Evolutionary conservation across 2,888 invertebrate genomes (phyloP), one percentile per base, ranked within the genome.

Genomic region (Sisyra nigra): DNA sequence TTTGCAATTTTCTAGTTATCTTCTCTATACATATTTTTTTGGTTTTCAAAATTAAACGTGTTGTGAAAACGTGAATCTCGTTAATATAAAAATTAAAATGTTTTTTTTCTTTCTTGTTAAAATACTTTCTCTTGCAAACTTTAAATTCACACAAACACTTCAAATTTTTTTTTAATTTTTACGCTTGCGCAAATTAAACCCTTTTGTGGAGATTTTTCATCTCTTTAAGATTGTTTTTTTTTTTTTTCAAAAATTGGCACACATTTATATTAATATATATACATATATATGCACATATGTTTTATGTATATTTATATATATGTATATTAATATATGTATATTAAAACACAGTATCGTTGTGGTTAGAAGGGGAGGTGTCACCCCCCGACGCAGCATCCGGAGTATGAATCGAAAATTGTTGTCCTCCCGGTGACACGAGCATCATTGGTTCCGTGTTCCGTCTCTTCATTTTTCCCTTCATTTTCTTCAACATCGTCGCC

Each of bases 401-500:
- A 48, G 65, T 55, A 13, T 59, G 53, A 32, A 65, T 62, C 45
- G 61, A 65, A 49, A 63, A 54, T 42, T 29, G 46, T 64, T 65
- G 63, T 52, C 66, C 54, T 24, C 62, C 63, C 11, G 68, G 67
- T 44, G 69, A 67, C 45, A 68, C 65, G 56, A 67, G 60, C 80
- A 81, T 80, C 56, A 76, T 73, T 54, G 84, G 82, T 71, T 89
- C 88, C 55, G 89, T 89, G 71, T 93, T 89, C 62, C 93, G 82
- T 55, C 94, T 76, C 69, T 92, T 92, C 80, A 93, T 92, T 76
- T 96, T 96, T 60, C 79, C 78, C 71, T 86, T 86, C 68, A 82
- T 84, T 77, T 97, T 96, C 82, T 96, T 96, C 74, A 97, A 77
- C 97, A 97, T 97, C 69, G 96, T 96, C 66, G 97, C 96, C 96